phyloP scores from a whole-genome alignment of 2,797 vertebrate species.

The Bovichtus variegatus region DNA sequence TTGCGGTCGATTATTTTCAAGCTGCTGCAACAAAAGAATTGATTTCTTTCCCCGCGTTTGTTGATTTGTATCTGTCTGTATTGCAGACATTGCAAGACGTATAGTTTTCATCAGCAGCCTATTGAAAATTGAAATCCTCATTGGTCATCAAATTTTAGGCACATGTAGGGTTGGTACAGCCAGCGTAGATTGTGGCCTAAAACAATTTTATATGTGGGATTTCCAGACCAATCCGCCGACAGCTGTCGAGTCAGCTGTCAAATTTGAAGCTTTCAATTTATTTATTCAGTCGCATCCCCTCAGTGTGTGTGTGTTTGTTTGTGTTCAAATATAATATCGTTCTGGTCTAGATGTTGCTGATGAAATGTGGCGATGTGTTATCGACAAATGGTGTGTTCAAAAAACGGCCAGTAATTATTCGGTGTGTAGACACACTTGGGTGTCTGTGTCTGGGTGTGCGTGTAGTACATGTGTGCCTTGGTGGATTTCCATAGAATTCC shows the following conservation, averaged over 20 bases:
- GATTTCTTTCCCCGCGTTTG: constrained; percentile 34
- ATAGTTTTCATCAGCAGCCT: constrained; percentile 21
- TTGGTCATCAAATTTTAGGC: constrained; percentile 32
- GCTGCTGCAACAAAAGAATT: constrained; percentile 40
- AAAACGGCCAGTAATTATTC: constrained; percentile 47
- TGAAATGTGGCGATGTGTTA: constrained; percentile 74
- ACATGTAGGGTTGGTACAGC: constrained; percentile 5
- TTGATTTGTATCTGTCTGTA: constrained; percentile 54
- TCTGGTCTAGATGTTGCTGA: constrained; percentile 69
- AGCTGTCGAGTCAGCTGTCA: constrained; percentile 55
- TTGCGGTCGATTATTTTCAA: constrained; percentile 54
- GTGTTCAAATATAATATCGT: constrained; percentile 46
- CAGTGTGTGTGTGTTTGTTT: constrained; percentile 26
- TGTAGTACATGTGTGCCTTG: constrained; percentile 8
- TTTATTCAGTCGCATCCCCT: constrained; percentile 36
- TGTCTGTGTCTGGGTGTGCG: constrained; percentile 14
- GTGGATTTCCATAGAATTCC: constrained; percentile 21
- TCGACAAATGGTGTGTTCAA: constrained; percentile 62
- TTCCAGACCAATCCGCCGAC: constrained; percentile 35
- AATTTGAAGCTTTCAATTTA: constrained; percentile 49
- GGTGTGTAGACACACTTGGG: constrained; percentile 24
- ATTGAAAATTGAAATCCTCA: constrained; percentile 44
- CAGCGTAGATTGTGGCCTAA: constrained; percentile 31
- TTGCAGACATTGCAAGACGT: constrained; percentile 36
- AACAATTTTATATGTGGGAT: constrained; percentile 22